Base-by-base conservation (phyloP, 1,140 invertebrate genomes). In the Drosophila lacertosa region DNA sequence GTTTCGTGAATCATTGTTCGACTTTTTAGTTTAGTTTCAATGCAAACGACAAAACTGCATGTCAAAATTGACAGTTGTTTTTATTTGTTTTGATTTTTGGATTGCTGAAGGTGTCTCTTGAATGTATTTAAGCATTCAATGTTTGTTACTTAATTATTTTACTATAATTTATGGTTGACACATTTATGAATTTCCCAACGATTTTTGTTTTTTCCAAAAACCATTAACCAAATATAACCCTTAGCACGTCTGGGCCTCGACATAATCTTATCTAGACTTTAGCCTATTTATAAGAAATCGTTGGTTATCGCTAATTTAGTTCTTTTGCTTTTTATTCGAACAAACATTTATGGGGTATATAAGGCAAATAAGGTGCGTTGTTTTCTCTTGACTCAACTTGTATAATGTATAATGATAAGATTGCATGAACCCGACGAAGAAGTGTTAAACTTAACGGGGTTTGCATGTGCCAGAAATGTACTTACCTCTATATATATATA, bases 391-490 rank as follows among this genome's bases (percentile, higher is more conserved):
- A 33, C 59, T 42, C 22, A 11, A 42, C 45, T 62, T 15, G 29
- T 62, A 39, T 26, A 64, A 63, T 39, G 51, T 16, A 18, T 7
- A 35, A 26, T 51, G 78, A 84, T 84, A 86, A 84, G 80, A 84
- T 84, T 84, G 76, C 76, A 59, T 18, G 18, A n/a, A n/a, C n/a
- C 13, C 20, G 10, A 18, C 32, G 42, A 47, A 57, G 20, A 84
- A 84, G 32, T 55, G 79, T 63, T 44, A 60, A 71, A 73, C 39
- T 16, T 58, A 60, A 59, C 37, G 48, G 60, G 45, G 29, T 20
- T 45, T 15, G 9, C 22, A 44, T 32, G 24, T 57, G n/a, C 42
- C 50, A 53, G 15, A 58, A 54, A 60, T 20, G 10, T 13, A 42
- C 10, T 42, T 15, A 29, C 24, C 39, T 55, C 51, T 76, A 44